phyloP scores from a whole-genome alignment of 37 sponge, comb jelly and placozoan genomes.

The Hormiphora californensis region DNA sequence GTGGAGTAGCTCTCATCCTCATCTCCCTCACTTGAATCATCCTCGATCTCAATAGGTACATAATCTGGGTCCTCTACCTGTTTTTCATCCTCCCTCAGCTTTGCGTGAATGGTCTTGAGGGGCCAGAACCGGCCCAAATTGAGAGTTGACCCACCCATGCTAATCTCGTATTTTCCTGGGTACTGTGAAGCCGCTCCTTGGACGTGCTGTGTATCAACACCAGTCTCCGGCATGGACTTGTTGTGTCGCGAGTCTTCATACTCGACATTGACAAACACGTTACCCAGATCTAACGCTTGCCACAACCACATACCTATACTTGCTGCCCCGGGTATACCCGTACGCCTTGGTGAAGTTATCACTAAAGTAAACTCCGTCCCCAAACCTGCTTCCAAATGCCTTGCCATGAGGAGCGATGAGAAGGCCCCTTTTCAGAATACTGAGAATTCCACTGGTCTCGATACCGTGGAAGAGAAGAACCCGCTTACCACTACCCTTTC shows the following conservation, averaged over 20 bases:
- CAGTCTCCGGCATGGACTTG: not conserved
- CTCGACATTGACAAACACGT: not conserved
- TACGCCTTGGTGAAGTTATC: not conserved
- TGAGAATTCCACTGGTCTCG: not conserved
- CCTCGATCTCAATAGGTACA: no score
- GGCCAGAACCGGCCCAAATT: not conserved
- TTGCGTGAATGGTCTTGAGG: not conserved
- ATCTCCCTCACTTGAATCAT: not conserved
- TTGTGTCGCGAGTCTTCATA: not conserved
- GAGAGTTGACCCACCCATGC: not conserved
- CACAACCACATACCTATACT: not conserved
- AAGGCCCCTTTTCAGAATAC: not conserved
- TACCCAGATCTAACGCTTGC: not conserved
- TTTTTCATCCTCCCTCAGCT: not conserved
- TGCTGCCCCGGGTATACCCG: not conserved
- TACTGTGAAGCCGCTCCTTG: not conserved
- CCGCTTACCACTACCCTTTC: not conserved
- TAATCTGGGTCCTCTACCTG: no score
- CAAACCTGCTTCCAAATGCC: not conserved
- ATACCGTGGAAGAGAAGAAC: conserved; percentile 2
- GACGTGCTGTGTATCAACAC: not conserved
- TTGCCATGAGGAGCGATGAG: not conserved
- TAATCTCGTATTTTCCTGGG: not conserved
- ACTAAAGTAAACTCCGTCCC: not conserved
- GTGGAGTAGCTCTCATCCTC: not conserved